Base-by-base conservation (phyloP, 2,797 vertebrate species). In the Bradypus variegatus region DNA sequence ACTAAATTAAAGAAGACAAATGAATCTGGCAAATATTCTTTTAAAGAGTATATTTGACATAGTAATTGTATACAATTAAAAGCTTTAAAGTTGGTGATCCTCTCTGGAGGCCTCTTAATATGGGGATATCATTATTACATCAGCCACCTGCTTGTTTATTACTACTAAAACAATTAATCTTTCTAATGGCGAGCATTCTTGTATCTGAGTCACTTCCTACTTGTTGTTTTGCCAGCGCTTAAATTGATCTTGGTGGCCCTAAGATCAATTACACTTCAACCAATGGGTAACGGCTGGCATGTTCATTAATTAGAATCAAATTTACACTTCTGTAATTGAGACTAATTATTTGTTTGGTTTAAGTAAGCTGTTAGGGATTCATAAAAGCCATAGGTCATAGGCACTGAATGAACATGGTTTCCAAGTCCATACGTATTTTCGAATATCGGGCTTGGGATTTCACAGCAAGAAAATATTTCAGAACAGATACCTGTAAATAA, bases 271-370 rank as follows among this genome's bases (percentile, higher is more conserved):
- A 94, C 58, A 95, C 58, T 96, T 94, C 95, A 94, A 94, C 85
- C 91, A 92, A 94, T 88, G 85, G 94, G 60, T 92, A 91, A 93
- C 86, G 10, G 62, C 38, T 62, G 41, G 94, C 62, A 94, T 10
- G 0, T 94, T 94, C 89, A 92, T 93, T 96, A 96, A 93, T 95
- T 95, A 96, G 53, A 92, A 92, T 94, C 93, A 95, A 93, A 92
- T 96, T 94, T 95, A 93, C 73, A 90, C 94, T 92, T 93, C 89
- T 94, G 77, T 96, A 95, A 96, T 96, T 94, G 92, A 95, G 67
- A 94, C 82, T 96, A 95, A 96, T 96, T 95, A 95, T 95, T 96
- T 95, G 93, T 95, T 95, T 95, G 64, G 85, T 95, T 94, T 95
- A 93, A 94, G 55, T 91, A 88, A 76, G 79, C 93, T 90, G 82